Base-by-base conservation (phyloP, 2,888 invertebrate genomes). In the Plebejus anna region DNA sequence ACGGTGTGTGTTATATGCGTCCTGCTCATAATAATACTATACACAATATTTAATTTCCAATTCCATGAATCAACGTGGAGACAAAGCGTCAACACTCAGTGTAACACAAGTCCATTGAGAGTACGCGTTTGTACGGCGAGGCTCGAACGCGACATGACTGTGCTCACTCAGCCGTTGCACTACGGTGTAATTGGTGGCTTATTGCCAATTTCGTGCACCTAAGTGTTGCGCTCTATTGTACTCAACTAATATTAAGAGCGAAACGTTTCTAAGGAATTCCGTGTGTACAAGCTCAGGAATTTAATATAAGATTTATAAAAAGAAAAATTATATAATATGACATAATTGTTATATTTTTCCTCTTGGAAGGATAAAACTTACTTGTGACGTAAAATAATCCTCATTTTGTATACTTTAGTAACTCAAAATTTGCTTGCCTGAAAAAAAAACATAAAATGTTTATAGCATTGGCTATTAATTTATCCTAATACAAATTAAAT, bases 101-200 rank as follows among this genome's bases (percentile, higher is more conserved):
- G 36, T 22, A 57, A 38, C 22, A 57, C 61, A 75, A 75, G 38
- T 57, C 59, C 75, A 38, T 57, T 22, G 38, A 55, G 59, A 76
- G 71, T 72, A 59, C 70, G 71, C 22, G 71, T 38, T 6, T 57
- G n/a, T 28, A 38, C 22, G 22, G 57, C 86, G 85, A 87, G 85
- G 83, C 83, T 83, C 82, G 83, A 84, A 86, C 83, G 80, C 82
- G 82, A 82, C 84, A 84, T 84, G 84, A 84, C 84, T 79, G 82
- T 84, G 86, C 82, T 85, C 84, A 86, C 83, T 84, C 82, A 78
- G 82, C 84, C 86, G 84, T 83, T 79, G 79, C 82, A 78, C 80
- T 83, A 78, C 86, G 85, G 86, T 88, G 87, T 89, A 88, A 89
- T 89, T 88, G 88, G 84, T 81, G 83, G 84, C 85, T 83, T 81